Evolutionary conservation across 2,797 vertebrate genomes (phyloP), one percentile per base, ranked within the genome.

Genomic region (Rhinoraja longicauda): DNA sequence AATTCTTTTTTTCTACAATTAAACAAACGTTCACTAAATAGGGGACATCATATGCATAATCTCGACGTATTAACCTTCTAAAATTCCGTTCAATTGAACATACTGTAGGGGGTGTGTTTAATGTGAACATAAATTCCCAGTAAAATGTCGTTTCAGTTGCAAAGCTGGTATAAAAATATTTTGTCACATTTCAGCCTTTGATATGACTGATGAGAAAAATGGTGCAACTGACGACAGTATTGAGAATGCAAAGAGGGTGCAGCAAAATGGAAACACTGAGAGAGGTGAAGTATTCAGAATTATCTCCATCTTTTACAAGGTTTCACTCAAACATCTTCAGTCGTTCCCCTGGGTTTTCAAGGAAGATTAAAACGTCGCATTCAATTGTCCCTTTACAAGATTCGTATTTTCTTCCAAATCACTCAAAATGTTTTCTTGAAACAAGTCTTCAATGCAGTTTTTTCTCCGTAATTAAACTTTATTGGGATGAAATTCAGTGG

Each of bases 121-220:
- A 21, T 6, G 6, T 21, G 5, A 73, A 73, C 4, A 73, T 73
- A 21, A 73, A 4, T 73, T 72, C 73, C 70, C 6, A 15, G 17
- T 78, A 15, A n/a, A 78, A 75, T 57, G 70, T 5, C 70, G 10
- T 45, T 57, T 75, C 13, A 53, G 75, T 75, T 45, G n/a, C 45
- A 75, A 73, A 53, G 36, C 72, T 75, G 29, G 29, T 45, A 21
- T 19, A 62, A 86, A 91, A 26, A n/a, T 93, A 19, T 93, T 93
- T 93, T 67, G 88, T 93, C 94, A 53, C 94, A 21, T 79, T 93
- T 59, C 94, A 98, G 97, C 88, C 36, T 97, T 97, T 93, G 95
- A 97, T 94, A 96, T 96, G 94, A 95, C 96, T 32, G 96, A 97
- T 13, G 96, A 97, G 79, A 93, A 84, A n/a, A 32, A 91, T 10